phyloP scores from a whole-genome alignment of 2,888 invertebrate genomes.

The Pseudococcus jackbeardsleyi region DNA sequence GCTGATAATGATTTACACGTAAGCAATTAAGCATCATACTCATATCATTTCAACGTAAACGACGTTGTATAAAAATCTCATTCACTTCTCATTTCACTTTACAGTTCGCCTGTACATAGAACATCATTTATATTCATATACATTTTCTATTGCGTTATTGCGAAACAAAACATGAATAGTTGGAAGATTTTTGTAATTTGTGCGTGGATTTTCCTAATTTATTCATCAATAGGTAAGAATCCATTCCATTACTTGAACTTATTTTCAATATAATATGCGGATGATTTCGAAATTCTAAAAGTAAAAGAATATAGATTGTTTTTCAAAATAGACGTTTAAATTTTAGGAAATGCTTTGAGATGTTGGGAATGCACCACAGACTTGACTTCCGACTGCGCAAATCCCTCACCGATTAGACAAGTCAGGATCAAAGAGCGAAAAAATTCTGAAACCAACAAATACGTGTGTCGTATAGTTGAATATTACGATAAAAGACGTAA shows the following conservation, averaged over 20 bases:
- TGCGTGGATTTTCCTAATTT: constrained; percentile 1
- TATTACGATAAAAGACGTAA: not conserved
- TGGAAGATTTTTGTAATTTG: not conserved
- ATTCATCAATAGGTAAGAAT: not conserved
- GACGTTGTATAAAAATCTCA: too few relatives aligned
- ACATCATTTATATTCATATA: too few relatives aligned
- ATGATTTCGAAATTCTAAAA: too few relatives aligned
- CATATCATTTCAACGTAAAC: too few relatives aligned
- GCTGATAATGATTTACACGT: too few relatives aligned
- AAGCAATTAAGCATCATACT: too few relatives aligned
- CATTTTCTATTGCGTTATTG: not conserved
- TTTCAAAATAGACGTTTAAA: not conserved
- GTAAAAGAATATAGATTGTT: not conserved
- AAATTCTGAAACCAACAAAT: not conserved
- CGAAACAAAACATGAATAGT: not conserved
- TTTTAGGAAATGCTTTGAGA: not conserved
- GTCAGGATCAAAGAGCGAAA: not conserved
- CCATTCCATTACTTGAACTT: not conserved
- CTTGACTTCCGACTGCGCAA: not conserved
- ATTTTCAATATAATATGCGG: too few relatives aligned
- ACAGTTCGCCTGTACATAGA: too few relatives aligned
- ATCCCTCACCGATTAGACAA: not conserved
- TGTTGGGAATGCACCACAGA: not conserved
- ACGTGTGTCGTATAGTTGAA: not conserved
- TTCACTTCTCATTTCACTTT: too few relatives aligned